A percentile compares a stretch with the other conserved stretches of the same genome.
phyloP scores from a whole-genome alignment of 2,113 vertebrate species.

The Sialia sialis region DNA sequence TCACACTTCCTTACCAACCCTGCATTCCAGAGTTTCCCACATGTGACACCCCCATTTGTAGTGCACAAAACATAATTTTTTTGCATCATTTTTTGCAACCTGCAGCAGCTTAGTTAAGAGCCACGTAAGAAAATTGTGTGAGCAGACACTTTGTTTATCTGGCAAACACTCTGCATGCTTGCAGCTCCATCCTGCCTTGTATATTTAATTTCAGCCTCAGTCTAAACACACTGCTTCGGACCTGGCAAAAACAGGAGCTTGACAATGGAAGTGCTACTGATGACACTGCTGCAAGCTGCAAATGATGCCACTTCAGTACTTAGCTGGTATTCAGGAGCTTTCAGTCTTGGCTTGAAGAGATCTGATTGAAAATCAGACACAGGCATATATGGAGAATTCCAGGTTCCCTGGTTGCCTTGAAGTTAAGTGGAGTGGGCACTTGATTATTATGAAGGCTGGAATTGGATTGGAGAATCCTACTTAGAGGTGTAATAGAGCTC shows the following conservation, averaged over 20 bases:
- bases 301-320: constrained; percentile 46
- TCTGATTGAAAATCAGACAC: constrained; percentile 78
- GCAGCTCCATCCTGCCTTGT: background rate
- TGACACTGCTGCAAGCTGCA: constrained; percentile 10
- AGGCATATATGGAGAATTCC: constrained; percentile 65
- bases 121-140: background rate
- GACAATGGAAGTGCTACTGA: background rate
- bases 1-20: background rate
- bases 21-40: rapidly evolving
- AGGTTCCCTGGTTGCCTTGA: constrained; percentile 69
- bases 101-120: background rate
- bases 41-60: background rate
- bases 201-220: background rate
- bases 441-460: constrained; percentile 81
- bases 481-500: constrained; percentile 76
- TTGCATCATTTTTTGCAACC: background rate
- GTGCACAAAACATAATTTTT: background rate
- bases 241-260: background rate
- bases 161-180: background rate
- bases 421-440: constrained; percentile 81
- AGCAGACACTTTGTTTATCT: background rate
- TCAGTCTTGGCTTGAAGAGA: constrained; percentile 67
- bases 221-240: background rate
- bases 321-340: constrained; percentile 68
- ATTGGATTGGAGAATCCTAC: constrained; percentile 79